phyloP scores from a whole-genome alignment of 2,113 vertebrate genomes.

The Mastomys natalensis region DNA sequence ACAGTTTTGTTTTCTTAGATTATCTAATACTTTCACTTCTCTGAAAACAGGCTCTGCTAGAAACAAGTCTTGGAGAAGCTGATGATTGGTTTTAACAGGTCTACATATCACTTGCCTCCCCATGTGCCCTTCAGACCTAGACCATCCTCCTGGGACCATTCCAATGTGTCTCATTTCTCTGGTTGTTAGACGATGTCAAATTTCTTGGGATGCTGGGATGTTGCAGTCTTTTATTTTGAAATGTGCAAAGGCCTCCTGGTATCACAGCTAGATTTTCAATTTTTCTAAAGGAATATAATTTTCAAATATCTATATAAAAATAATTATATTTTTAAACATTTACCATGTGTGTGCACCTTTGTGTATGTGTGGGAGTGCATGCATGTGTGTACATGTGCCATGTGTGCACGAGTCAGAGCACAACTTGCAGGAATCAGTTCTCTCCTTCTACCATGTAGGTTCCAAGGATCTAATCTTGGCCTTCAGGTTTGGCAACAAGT shows the following conservation, averaged over 20 bases:
- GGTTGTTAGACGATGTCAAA: slow-evolving; percentile 27
- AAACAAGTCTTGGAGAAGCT: neutral
- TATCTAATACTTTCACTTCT: slow-evolving; percentile 16
- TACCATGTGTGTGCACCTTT: neutral
- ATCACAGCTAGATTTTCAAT: neutral
- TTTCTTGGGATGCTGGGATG: neutral
- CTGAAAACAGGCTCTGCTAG: neutral
- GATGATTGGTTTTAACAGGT: neutral
- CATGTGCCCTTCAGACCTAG: neutral
- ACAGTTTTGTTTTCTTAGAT: neutral
- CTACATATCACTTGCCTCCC: neutral
- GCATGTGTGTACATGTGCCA: neutral
- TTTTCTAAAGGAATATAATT: slow-evolving; percentile 4
- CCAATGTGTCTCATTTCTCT: neutral
- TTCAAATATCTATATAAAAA: slow-evolving; percentile 24
- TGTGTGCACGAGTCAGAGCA: neutral
- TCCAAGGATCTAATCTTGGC: neutral
- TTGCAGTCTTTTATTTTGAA: neutral
- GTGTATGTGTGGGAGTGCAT: neutral
- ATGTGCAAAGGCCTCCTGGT: neutral
- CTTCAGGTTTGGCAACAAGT: neutral
- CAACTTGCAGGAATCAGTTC: neutral
- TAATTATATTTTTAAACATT: neutral
- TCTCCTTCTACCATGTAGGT: neutral
- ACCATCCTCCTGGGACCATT: neutral